phyloP scores from a whole-genome alignment of 2,797 vertebrate genomes.

The Naso thynnoides region DNA sequence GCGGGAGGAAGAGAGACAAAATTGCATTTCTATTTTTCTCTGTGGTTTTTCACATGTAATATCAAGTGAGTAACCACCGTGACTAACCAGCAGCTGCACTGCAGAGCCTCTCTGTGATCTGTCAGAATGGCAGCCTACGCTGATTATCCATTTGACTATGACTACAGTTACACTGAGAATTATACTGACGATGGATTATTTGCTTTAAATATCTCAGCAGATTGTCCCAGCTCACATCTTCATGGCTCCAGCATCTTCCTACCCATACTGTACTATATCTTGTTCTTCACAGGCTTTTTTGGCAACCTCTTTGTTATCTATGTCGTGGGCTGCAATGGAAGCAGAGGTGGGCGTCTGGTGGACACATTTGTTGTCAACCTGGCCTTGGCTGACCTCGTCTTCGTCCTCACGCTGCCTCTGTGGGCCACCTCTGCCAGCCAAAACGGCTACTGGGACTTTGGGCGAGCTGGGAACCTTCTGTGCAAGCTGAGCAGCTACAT shows the following conservation, averaged over 20 bases:
- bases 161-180: rapidly evolving
- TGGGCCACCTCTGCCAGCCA: conserved; percentile 84
- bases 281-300: conserved; percentile 85
- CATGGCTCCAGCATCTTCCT: conserved; percentile 66
- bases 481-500: conserved; percentile 90
- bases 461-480: conserved; percentile 58
- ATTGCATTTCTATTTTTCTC: conserved; percentile 28
- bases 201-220: rapidly evolving
- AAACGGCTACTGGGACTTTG: conserved; percentile 83
- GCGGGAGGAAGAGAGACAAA: conserved; percentile 31
- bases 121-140: conserved; percentile 43
- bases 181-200: rapidly evolving
- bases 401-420: conserved; percentile 88
- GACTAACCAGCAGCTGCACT: conserved; percentile 26
- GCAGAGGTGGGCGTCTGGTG: conserved; percentile 80
- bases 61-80: neutral
- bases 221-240: conserved; percentile 27
- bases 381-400: conserved; percentile 88
- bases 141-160: neutral
- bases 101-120: conserved; percentile 31
- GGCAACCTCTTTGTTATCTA: conserved; percentile 89
- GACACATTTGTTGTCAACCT: conserved; percentile 91
- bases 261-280: conserved; percentile 84
- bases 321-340: conserved; percentile 75
- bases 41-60: conserved; percentile 57